These are phyloP conservation scores for Temnopleurus reevesii DNA, from an alignment of 53 echinoderm and acorn worm species.

Conservation along the genomic window DNA sequence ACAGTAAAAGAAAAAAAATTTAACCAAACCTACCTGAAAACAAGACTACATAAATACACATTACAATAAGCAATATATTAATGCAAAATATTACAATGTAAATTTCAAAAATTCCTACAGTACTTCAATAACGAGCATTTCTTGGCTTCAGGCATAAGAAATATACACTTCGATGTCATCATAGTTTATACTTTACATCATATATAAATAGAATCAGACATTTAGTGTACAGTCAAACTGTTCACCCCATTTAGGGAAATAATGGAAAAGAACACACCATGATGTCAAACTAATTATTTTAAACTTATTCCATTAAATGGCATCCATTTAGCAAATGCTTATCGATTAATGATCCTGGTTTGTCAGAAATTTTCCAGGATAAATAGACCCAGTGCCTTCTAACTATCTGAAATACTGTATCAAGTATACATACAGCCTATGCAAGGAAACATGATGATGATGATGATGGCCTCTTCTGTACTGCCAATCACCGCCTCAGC, in stretches of 20 bases:
- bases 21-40: not conserved
- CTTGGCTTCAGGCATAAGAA: not conserved
- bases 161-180: slow-evolving; percentile 12
- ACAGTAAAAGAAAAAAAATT: not conserved
- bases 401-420: no score
- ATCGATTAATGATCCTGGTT: no score
- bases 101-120: not conserved
- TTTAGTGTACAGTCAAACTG: not conserved
- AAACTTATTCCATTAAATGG: not conserved
- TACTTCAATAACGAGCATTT: not conserved
- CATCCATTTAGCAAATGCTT: no score
- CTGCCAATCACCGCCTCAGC: no score
- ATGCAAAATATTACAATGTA: not conserved
- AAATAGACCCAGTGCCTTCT: not conserved
- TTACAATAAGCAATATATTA: not conserved
- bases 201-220: not conserved
- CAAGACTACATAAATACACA: not conserved
- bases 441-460: no score
- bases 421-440: no score
- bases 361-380: not conserved
- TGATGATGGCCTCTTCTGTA: no score
- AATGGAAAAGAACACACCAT: not conserved
- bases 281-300: not conserved
- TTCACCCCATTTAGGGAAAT: not conserved
- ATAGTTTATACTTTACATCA: not conserved